Base-by-base conservation (phyloP, 2,797 vertebrate genomes). In the Bovichtus variegatus region DNA sequence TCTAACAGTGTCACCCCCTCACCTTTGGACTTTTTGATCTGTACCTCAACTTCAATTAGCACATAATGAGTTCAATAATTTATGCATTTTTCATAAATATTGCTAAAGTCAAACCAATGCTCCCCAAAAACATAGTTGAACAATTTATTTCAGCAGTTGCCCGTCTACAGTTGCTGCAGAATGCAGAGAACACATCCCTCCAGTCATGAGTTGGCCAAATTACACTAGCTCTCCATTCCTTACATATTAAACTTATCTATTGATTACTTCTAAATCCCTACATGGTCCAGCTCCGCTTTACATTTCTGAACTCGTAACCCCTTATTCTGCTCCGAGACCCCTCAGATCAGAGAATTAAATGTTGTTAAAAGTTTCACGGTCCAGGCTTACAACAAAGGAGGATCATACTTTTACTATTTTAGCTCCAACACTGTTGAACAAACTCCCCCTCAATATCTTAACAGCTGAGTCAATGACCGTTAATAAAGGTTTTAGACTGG, bases 251-350 rank as follows among this genome's bases (percentile, higher is more conserved):
- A 53, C 53, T 29, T 53, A 9, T 53, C 6, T 18, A 53, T 53
- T 53, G 50, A 53, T 53, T 53, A 29, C 25, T 53, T 53, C 53
- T 53, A 53, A 29, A 53, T 53, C 50, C 50, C 50, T 29, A 27
- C 50, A 53, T 53, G 25, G 15, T 27, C 50, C 27, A 50, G 25
- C 50, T 16, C 15, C 2, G 25, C 25, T 29, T 31, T 54, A 54
- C 27, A 54, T 29, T 54, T 29, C 27, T 54, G 51, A 54, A 54
- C 51, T 27, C 6, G 1, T 51, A 29, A 18, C 15, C 13, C 27
- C 16, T 18, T 2, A 29, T 54, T 29, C 25, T 31, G 16, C 51
- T 18, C 51, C 7, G 27, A 54, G 51, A 31, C 8, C 51, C 27
- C 27, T 31, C 27, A 31, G 51, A 54, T 31, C 27, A 31, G 16